Conservation (phyloP, 1,140 invertebrate species). For the Tetragnatha versicolor region DNA sequence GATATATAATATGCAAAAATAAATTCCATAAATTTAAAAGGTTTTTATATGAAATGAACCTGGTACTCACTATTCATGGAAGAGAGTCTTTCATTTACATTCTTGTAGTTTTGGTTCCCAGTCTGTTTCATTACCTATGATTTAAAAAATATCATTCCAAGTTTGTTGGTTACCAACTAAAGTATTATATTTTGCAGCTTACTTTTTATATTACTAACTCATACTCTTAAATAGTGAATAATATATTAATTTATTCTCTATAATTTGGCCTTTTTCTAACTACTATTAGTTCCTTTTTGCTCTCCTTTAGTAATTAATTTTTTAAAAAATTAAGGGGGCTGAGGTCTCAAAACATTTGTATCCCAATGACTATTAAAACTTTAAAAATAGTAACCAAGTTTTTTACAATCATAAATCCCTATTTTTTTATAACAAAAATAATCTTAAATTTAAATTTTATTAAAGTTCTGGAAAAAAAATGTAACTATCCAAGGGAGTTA, state of each 20-base stretch:
- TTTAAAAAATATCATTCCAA: background rate
- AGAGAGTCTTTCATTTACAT: background rate
- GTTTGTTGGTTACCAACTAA: background rate
- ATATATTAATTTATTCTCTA: background rate
- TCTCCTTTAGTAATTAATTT: too few species aligned
- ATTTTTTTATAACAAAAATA: too few species aligned
- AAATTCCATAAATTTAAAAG: background rate
- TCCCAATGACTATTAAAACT: too few species aligned
- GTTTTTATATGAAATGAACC: background rate
- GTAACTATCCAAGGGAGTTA: background rate
- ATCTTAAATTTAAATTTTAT: background rate
- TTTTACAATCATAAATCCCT: too few species aligned
- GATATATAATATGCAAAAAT: background rate
- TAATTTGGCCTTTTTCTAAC: too few species aligned
- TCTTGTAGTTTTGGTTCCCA: background rate
- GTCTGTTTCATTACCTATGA: background rate
- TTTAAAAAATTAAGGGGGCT: too few species aligned
- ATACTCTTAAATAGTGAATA: background rate
- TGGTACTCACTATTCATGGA: conserved; percentile 5
- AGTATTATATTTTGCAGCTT: background rate
- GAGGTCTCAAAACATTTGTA: too few species aligned
- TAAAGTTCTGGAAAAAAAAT: background rate
- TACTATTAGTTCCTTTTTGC: too few species aligned
- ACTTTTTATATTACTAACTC: background rate
- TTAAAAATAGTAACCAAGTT: too few species aligned